Evolutionary conservation across 2,113 vertebrate species (phyloP), one percentile per base, ranked within the genome.

Genomic region (Chroicocephalus ridibundus): DNA sequence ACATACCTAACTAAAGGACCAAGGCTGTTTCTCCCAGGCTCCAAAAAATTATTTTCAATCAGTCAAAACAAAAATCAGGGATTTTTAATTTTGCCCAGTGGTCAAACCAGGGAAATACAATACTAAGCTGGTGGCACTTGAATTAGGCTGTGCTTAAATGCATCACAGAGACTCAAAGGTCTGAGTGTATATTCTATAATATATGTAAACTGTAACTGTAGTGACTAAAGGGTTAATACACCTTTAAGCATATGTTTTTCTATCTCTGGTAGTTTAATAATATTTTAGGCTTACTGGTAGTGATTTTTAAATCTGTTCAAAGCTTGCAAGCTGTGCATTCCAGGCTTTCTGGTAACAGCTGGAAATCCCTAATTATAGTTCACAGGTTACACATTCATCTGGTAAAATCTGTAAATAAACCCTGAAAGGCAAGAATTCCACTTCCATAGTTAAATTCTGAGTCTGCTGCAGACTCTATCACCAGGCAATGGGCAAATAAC

Each of bases 301-400:
- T 94, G 88, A 74, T 93, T 97, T 95, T 94, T 87, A 96, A 97
- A 94, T 85, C 79, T 15, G 18, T 93, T 97, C 80, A 88, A 91
- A 96, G 88, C 86, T 96, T 91, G 74, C 62, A 95, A 95, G 82
- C 93, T 96, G 69, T 95, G 95, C 95, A 96, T 98, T 97, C 92
- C 89, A 95, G 82, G 68, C 90, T 97, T 97, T 98, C 96, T 97
- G 80, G 77, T 97, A 98, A 97, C 97, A 98, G 97, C 97, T 98
- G 97, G 97, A 97, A 97, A 97, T 94, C 93, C 94, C 93, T 97
- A 97, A 98, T 98, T 98, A 97, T 95, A 97, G 97, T 98, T 98
- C 96, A 97, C 78, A 80, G 97, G 94, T 95, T 97, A 97, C 61
- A 93, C 60, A 86, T 94, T 98, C 93, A 96, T 97, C 96, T 97